phyloP scores from a whole-genome alignment of 1,140 invertebrate species.

The Sarcophaga bullata region DNA sequence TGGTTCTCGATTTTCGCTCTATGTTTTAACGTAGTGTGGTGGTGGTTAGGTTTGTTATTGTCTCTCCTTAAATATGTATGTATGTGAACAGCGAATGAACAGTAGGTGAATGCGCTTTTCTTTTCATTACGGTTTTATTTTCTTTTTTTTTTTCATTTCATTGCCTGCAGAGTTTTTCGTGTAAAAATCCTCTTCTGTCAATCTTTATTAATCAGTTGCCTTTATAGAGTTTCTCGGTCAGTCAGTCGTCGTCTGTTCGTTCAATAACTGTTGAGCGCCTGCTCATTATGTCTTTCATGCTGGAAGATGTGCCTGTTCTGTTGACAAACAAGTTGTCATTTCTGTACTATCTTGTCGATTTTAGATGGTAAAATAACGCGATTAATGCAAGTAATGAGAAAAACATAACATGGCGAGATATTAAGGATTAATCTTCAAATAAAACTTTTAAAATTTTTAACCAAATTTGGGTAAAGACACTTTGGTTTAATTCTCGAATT shows the following conservation, averaged over 20 bases:
- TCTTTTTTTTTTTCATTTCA: not conserved
- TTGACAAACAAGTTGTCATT: not conserved
- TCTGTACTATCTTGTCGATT: constrained; percentile 33
- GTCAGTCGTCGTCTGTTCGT: not conserved
- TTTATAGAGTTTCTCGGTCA: not conserved
- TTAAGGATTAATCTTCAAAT: no score
- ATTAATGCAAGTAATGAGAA: constrained; percentile 9
- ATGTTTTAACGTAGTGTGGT: no score
- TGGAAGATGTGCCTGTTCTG: not conserved
- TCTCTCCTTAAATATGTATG: no score
- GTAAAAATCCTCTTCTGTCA: constrained; percentile 22
- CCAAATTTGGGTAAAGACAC: no score
- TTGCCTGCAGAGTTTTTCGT: not conserved
- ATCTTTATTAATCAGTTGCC: constrained; percentile 31
- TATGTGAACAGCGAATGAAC: no score
- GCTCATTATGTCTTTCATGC: not conserved
- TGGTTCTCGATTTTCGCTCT: no score
- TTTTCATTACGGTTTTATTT: not conserved
- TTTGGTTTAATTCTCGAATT: no score
- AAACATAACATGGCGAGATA: not conserved
- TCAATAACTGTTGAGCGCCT: no score
- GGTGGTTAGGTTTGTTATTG: no score
- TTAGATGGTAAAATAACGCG: constrained; percentile 27
- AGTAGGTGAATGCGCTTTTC: no score
- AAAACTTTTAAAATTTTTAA: no score